Conservation (phyloP, 2,888 invertebrate species). For the Drosophila antonietae region DNA sequence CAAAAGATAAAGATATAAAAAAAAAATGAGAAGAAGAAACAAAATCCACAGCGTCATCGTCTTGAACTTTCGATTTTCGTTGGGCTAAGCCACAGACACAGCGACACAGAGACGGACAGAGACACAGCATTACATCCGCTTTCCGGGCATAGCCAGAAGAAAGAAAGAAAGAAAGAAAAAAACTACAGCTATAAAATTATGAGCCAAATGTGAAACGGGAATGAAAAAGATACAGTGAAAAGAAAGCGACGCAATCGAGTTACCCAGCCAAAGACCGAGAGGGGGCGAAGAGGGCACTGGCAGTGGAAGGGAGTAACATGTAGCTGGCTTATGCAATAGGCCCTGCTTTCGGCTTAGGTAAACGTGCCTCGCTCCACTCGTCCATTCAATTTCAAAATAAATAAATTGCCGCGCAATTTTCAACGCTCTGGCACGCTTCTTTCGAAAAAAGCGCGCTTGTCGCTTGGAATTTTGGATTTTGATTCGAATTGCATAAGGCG, state of each 20-base stretch:
- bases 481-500: conserved; percentile 60
- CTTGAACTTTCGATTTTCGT: conserved; percentile 79
- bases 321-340: conserved; percentile 67
- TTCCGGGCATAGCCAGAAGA: conserved; percentile 67
- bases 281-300: not conserved
- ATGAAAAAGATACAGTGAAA: conserved; percentile 48
- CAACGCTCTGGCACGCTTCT: conserved; percentile 71
- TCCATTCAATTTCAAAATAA: conserved; percentile 73
- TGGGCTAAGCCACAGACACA: conserved; percentile 42
- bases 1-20: conserved; percentile 61
- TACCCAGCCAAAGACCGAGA: not conserved
- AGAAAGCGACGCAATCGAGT: conserved; percentile 63
- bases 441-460: conserved; percentile 32
- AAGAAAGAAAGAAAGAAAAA: conserved; percentile 10
- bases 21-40: conserved; percentile 12
- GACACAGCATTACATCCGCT: conserved; percentile 68
- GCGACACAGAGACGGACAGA: not conserved
- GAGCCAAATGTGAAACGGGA: conserved; percentile 69
- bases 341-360: conserved; percentile 60
- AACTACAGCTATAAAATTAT: conserved; percentile 68
- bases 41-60: conserved; percentile 68
- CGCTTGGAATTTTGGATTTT: conserved; percentile 11
- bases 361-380: conserved; percentile 65
- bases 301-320: conserved; percentile 8
- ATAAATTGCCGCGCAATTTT: conserved; percentile 64